These are phyloP conservation scores for Anisognathus igniventris DNA, from an alignment of 2,797 vertebrate genomes.

Conservation along the genomic window DNA sequence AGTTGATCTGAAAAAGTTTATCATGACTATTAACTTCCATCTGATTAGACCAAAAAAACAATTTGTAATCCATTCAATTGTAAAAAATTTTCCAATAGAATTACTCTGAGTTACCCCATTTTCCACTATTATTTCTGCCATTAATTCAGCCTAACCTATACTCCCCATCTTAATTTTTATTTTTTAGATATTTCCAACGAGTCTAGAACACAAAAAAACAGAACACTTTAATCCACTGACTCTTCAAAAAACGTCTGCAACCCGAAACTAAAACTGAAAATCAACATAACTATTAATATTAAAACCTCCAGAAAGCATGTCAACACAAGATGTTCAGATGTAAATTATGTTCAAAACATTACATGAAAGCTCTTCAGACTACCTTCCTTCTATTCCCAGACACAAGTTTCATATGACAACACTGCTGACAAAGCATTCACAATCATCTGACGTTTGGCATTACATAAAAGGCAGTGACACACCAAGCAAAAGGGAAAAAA, in stretches of 20 bases:
- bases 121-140: neutral
- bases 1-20: neutral
- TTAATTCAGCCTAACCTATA: neutral
- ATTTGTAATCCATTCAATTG: neutral
- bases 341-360: neutral
- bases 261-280: neutral
- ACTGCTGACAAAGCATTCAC: neutral
- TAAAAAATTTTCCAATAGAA: neutral
- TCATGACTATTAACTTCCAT: neutral
- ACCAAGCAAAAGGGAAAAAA: neutral
- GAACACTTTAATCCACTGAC: neutral
- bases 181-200: neutral
- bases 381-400: neutral
- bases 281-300: neutral
- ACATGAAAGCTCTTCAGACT: neutral
- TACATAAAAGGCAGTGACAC: neutral
- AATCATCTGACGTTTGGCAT: neutral
- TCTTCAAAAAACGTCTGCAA: neutral
- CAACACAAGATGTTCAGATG: neutral
- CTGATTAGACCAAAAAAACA: neutral
- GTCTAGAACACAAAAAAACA: neutral
- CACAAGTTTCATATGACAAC: neutral
- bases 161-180: neutral
- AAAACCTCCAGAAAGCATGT: neutral
- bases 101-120: rapidly evolving